phyloP scores from a whole-genome alignment of 1,140 invertebrate species.

The Drosophila carrolli region DNA sequence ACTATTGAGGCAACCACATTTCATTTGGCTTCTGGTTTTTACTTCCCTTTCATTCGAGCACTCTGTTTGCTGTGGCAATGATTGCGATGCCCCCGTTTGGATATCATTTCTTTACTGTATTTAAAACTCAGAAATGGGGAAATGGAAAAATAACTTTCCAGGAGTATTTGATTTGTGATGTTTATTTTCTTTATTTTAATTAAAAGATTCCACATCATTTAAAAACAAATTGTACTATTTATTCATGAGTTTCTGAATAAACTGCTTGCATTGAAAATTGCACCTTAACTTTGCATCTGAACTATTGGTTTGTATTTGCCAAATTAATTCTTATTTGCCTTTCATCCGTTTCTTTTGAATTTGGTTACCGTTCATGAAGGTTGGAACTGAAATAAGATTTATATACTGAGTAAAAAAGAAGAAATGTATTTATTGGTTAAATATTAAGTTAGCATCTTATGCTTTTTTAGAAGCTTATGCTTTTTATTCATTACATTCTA shows the following conservation, averaged over 20 bases:
- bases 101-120: constrained; percentile 12
- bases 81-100: constrained; percentile 1
- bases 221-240: background rate
- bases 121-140: background rate
- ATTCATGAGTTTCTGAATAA: background rate
- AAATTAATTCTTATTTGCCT: too few relatives aligned
- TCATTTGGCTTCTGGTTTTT: constrained; percentile 35
- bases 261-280: background rate
- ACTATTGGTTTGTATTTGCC: too few relatives aligned
- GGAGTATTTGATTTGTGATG: constrained; percentile 3
- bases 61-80: constrained; percentile 10
- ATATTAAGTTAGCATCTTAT: too few relatives aligned
- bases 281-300: too few relatives aligned
- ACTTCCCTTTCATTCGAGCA: constrained; percentile 15
- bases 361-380: too few relatives aligned
- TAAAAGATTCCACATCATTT: constrained; percentile 6
- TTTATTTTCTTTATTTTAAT: background rate
- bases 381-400: too few relatives aligned
- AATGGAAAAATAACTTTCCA: constrained; percentile 5
- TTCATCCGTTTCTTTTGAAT: too few relatives aligned
- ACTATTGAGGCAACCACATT: constrained; percentile 35
- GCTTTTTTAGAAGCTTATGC: too few relatives aligned
- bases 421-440: too few relatives aligned
- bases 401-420: too few relatives aligned
- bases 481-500: too few relatives aligned